phyloP scores from a whole-genome alignment of 2,113 vertebrate species.

The Mustela nigripes region DNA sequence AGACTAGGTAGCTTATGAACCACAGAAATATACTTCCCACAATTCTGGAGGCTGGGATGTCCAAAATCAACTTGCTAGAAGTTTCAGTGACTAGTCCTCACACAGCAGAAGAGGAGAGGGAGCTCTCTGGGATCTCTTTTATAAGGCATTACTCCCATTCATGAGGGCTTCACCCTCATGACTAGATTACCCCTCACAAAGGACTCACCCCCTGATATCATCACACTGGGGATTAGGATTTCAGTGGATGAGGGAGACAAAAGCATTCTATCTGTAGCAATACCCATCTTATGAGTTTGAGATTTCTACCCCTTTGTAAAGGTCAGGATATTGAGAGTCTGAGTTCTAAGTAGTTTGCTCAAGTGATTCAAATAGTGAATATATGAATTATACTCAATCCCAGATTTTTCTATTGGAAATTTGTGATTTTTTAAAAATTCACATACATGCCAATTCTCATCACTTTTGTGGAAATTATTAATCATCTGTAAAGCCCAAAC shows the following conservation, averaged over 20 bases:
- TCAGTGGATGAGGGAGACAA: too few species aligned
- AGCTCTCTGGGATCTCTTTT: neutral
- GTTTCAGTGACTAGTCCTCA: neutral
- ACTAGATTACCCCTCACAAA: neutral
- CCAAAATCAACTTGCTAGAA: neutral
- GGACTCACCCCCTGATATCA: neutral
- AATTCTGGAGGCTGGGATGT: neutral
- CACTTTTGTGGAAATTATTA: neutral
- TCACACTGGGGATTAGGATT: neutral
- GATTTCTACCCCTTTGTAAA: neutral
- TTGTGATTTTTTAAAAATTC: neutral
- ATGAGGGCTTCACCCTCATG: neutral
- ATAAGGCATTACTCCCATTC: neutral
- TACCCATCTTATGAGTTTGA: neutral
- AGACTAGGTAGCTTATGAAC: neutral
- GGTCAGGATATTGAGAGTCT: neutral
- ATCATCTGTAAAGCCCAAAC: neutral
- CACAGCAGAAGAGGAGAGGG: neutral
- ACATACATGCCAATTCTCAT: neutral
- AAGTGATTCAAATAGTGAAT: neutral
- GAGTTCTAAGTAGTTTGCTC: neutral
- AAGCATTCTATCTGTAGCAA: neutral
- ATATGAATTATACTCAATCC: neutral
- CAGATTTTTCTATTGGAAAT: neutral
- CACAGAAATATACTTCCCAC: neutral